Conservation (phyloP, 1,140 invertebrate genomes). For the Ceratosolen solmsi region DNA sequence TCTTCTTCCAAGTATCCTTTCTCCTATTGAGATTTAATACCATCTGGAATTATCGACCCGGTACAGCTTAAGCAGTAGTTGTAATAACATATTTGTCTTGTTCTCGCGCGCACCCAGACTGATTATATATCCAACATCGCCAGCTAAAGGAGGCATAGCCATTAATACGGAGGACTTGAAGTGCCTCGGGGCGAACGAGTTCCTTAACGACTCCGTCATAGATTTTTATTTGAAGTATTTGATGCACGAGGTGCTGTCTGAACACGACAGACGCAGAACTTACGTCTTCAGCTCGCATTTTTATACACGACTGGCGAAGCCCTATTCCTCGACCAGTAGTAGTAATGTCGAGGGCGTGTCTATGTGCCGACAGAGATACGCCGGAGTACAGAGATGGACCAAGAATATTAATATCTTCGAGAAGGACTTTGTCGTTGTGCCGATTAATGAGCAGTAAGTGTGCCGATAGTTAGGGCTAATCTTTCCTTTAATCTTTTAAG, state of each 20-base stretch:
- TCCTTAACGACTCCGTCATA: constrained; percentile 97
- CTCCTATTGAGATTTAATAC: not conserved
- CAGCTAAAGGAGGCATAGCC: constrained; percentile 84
- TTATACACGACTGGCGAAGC: constrained; percentile 91
- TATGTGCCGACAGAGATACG: constrained; percentile 88
- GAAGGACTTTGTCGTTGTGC: constrained; percentile 97
- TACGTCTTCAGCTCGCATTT: constrained; percentile 97
- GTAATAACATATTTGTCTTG: not conserved
- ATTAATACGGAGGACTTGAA: constrained; percentile 93
- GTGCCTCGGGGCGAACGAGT: constrained; percentile 92
- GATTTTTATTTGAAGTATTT: constrained; percentile 97
- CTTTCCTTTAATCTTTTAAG: too few species aligned
- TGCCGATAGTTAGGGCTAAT: not conserved
- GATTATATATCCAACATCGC: constrained; percentile 76
- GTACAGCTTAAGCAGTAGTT: not conserved
- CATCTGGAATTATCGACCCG: not conserved
- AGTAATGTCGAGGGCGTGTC: constrained; percentile 76
- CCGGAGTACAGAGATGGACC: constrained; percentile 95
- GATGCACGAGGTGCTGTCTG: constrained; percentile 81
- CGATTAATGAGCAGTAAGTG: constrained; percentile 94
- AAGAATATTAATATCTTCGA: constrained; percentile 96
- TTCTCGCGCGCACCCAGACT: constrained; percentile 65
- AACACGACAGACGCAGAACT: constrained; percentile 83
- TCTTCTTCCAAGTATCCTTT: too few species aligned
- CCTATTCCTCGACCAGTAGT: constrained; percentile 76